Percentiles rank a stretch among this genome's conserved stretches.
These are phyloP conservation scores for Sarcophilus harrisii DNA, from an alignment of 2,797 vertebrate species.

Conservation along the genomic window DNA sequence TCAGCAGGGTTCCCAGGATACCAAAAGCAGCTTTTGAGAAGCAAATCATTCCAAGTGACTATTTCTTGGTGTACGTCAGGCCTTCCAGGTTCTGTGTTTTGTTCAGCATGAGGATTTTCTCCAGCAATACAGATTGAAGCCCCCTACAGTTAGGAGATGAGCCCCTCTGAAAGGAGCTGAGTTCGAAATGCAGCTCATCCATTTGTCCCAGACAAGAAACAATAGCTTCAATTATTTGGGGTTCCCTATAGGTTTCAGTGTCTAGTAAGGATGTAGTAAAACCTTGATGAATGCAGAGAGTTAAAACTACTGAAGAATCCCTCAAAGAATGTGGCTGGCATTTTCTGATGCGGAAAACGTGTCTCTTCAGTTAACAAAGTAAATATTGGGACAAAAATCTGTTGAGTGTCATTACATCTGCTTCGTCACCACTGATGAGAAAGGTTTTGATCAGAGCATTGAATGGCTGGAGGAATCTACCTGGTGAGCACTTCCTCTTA, in stretches of 20 bases:
- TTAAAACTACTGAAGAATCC: conserved; percentile 20
- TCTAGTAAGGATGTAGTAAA: background rate
- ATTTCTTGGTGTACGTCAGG: background rate
- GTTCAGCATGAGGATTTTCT: background rate
- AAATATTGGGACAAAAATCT: conserved; percentile 36
- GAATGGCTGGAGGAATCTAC: conserved; percentile 38
- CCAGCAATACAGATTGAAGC: background rate
- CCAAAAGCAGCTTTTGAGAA: background rate
- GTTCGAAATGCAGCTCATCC: background rate
- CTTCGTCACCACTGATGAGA: conserved; percentile 12
- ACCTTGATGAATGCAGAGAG: background rate
- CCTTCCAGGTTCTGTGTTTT: background rate
- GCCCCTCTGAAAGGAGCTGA: background rate
- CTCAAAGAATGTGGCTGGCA: background rate
- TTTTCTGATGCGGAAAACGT: background rate
- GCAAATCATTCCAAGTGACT: background rate
- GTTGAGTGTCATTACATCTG: background rate
- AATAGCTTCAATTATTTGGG: background rate
- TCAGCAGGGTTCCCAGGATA: background rate
- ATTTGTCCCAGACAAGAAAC: background rate
- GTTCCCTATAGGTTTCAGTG: conserved; percentile 7
- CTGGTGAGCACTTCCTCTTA: conserved; percentile 4
- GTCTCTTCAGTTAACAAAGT: conserved; percentile 1
- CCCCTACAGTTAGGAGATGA: background rate
- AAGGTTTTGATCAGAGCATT: conserved; percentile 53